Percentiles rank a stretch among this genome's conserved stretches.
phyloP scores from a whole-genome alignment of 2,797 vertebrate genomes.

The Nyctibius grandis region DNA sequence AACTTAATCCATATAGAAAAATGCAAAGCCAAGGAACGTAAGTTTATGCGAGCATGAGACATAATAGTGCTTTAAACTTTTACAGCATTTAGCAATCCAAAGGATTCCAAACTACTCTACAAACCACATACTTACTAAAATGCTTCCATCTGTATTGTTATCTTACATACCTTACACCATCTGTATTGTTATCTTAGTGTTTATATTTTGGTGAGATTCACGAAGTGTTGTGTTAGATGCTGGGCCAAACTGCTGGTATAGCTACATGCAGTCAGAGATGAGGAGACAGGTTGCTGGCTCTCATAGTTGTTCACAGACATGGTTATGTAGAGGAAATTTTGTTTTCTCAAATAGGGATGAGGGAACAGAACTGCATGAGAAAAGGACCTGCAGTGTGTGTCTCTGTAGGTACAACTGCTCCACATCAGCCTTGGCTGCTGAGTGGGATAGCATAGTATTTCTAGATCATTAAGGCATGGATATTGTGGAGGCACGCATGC shows the following conservation, averaged over 20 bases:
- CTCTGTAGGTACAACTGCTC: background rate
- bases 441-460: background rate
- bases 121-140: background rate
- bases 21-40: background rate
- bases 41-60: background rate
- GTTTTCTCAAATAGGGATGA: background rate
- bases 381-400: background rate
- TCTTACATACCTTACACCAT: background rate
- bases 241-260: background rate
- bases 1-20: background rate
- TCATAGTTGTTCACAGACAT: background rate
- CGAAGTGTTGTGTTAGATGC: background rate
- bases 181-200: background rate
- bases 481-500: background rate
- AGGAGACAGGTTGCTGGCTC: background rate
- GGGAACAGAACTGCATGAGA: background rate
- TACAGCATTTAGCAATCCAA: background rate
- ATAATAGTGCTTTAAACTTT: background rate
- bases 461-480: background rate
- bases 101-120: background rate
- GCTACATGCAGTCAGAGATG: background rate
- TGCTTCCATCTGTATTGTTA: background rate
- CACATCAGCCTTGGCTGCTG: background rate
- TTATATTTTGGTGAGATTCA: background rate
- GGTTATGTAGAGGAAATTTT: background rate